Evolutionary conservation across 2,797 vertebrate genomes (phyloP), one percentile per base, ranked within the genome.

Genomic region (Pygocentrus nattereri): DNA sequence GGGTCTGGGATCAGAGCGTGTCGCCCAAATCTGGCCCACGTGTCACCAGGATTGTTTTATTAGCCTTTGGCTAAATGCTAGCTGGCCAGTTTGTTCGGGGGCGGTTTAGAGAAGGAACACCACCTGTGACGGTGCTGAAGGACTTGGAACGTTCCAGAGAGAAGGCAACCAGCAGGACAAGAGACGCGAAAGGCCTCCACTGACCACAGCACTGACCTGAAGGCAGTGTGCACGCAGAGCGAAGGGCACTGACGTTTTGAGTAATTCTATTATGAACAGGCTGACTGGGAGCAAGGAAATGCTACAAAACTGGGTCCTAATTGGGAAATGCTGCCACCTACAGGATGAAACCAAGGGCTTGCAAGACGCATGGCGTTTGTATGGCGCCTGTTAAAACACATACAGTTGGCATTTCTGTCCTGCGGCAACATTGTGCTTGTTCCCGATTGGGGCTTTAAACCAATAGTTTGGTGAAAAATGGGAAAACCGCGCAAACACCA

Each of bases 231-330:
- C 87, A 91, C 89, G 89, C 91, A 93, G 91, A 91, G 88, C 92
- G 91, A 91, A 90, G 94, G 92, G 92, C 92, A 92, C 89, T 92
- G 91, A 93, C 89, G 76, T 89, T 88, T 90, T 87, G 61, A 74
- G 77, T 73, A 74, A 86, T 86, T 89, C 86, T 93, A 86, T 90
- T 91, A 86, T 82, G 65, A 88, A 74, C 90, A 87, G 86, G 87
- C 88, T 79, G 82, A 86, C 80, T 78, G 71, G 75, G 87, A 90
- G 84, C 80, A 88, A n/a, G n/a, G 88, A 87, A 86, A 67, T 4
- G 73, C 71, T 72, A 74, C 76, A 65, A 23, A 34, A 5, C 73
- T 61, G 73, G 72, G 75, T 19, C 38, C 23, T 27, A 59, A 59
- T 59, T 19, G n/a, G 18, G 12, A 58, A 47, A 4, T 21, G 31